Evolutionary conservation across 2,888 invertebrate genomes (phyloP), one percentile per base, ranked within the genome.

Genomic region (Epinotia ramella): DNA sequence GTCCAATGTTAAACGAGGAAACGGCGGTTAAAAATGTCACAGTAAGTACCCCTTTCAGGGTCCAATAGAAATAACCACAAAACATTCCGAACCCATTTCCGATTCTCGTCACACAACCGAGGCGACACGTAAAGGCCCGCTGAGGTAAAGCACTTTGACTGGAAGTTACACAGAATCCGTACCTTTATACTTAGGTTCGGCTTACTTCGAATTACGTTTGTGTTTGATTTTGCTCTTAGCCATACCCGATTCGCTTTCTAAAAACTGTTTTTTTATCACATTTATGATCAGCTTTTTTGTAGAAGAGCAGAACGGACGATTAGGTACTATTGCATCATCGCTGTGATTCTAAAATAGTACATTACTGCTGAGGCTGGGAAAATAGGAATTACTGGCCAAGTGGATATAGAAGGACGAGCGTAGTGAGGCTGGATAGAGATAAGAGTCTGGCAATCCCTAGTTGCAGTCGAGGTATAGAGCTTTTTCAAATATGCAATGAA

Each of bases 61-160:
- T 91, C 88, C 90, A 89, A 92, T 90, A 89, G 91, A 86, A 89
- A 88, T 91, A 91, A 92, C 92, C 92, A 88, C 92, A 91, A 90
- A 91, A 91, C 91, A 91, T 90, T 91, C 87, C 85, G 84, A 86
- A 86, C 88, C 87, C 85, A 89, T 91, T 92, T 89, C 87, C 89
- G 86, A 93, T 93, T 92, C 93, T 83, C 87, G 89, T 92, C 92
- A 92, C 93, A 93, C 85, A 82, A 83, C 87, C 87, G 84, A 69
- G 85, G 88, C 88, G 88, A 89, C 89, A 88, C 88, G 86, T 84
- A 85, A 86, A 85, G 87, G 86, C 86, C 83, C 80, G 84, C 75
- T 79, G 79, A 81, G 87, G 88, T 84, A 84, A 79, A 83, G 84
- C 71, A 72, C 72, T 76, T 76, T 72, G 76, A 72, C 76, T 76